These are phyloP conservation scores for Eurosta solidaginis DNA, from an alignment of 1,140 invertebrate species.

Conservation along the genomic window DNA sequence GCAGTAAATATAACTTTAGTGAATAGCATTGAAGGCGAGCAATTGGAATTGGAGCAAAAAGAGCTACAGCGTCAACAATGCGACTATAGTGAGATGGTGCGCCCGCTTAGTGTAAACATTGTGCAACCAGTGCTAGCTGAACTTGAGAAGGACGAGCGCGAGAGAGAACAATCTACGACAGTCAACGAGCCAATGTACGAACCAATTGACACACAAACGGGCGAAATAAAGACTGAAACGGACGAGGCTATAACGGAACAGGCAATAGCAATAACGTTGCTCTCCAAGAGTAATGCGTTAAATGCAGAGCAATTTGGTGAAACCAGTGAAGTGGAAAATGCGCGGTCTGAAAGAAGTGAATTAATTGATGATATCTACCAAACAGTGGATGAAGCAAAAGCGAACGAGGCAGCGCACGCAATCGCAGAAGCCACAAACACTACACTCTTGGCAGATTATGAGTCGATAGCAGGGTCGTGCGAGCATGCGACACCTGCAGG, in stretches of 20 bases:
- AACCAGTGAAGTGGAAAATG: not conserved
- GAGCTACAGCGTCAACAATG: constrained; percentile 23
- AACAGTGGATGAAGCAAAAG: constrained; percentile 45
- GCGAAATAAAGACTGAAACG: constrained; percentile 42
- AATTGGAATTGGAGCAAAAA: constrained; percentile 54
- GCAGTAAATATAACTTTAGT: constrained; percentile 51
- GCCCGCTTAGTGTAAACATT: not conserved
- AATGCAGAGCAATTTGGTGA: too few species aligned
- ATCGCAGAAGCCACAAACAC: not conserved
- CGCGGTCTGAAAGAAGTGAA: not conserved
- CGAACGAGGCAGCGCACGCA: not conserved
- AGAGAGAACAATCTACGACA: not conserved
- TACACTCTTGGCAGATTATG: constrained; percentile 47
- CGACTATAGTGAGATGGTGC: not conserved
- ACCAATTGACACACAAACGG: constrained; percentile 41
- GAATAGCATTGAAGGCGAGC: constrained; percentile 50
- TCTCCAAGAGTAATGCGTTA: too few species aligned
- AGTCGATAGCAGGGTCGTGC: constrained; percentile 50
- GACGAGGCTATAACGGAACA: not conserved
- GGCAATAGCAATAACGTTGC: too few species aligned
- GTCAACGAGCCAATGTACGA: constrained; percentile 49
- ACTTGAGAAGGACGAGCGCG: not conserved
- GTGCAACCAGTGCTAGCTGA: not conserved
- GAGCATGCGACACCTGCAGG: constrained; percentile 33
- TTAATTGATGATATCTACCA: constrained; percentile 49